Evolutionary conservation across 2,888 invertebrate species (phyloP), one percentile per base, ranked within the genome.

Genomic region (Acronicta alni): DNA sequence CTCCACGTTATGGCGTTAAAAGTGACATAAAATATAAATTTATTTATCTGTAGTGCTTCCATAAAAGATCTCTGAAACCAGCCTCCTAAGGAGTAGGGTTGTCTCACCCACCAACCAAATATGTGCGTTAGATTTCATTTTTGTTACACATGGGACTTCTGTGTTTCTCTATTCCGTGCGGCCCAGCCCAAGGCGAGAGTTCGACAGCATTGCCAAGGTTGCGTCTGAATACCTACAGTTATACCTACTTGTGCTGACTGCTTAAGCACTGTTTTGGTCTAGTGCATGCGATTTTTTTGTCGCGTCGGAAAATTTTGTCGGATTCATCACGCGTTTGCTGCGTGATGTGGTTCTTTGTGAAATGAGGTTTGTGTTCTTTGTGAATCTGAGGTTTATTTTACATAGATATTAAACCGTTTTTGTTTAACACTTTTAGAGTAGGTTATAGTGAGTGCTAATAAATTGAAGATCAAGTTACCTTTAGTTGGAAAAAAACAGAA

Each of bases 161-260:
- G 56, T 3, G 3, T 3, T 1, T 15, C 2, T 1, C 14, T 39
- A 0, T 2, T 7, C 1, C 0, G 38, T 12, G 35, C 42, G n/a
- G 7, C 30, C 12, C 59, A 42, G 54, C 41, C 56, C 72, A 74
- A 75, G 69, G 77, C 67, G 48, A 66, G 62, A 71, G 79, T 74
- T 79, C 75, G 72, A 45, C 63, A 77, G 62, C 79, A 74, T 49
- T 57, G 62, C 62, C 72, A 78, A 75, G 79, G 74, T 65, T 77
- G 62, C 26, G 54, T 46, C 65, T 47, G 56, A 57, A 69, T 71
- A 69, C 71, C 69, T 71, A 69, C 62, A 41, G 41, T 23, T 35
- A 66, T 74, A 69, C 67, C 67, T 68, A 68, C 67, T 68, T 12
- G 26, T 42, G 48, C 45, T 46, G 67, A 55, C 65, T 69, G 70